Percentiles rank a stretch among this genome's conserved stretches.
These are phyloP conservation scores for Tachina fera DNA, from an alignment of 2,888 invertebrate species.

Conservation along the genomic window DNA sequence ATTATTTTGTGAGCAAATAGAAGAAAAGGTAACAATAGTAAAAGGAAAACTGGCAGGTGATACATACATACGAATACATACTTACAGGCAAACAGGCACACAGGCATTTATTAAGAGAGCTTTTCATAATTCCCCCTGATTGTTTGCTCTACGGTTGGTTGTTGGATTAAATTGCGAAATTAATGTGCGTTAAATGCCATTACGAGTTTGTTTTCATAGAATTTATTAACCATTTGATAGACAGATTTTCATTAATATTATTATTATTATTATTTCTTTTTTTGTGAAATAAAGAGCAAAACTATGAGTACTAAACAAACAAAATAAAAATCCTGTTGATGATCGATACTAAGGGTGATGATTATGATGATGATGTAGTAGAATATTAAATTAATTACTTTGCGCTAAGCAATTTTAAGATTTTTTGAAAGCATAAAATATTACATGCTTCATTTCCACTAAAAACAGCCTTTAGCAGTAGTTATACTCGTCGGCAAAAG, in stretches of 20 bases:
- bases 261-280: neutral
- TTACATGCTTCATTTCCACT: slow-evolving; percentile 50
- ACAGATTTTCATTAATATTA: slow-evolving; percentile 13
- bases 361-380: slow-evolving; percentile 2
- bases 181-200: slow-evolving; percentile 39
- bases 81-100: no score
- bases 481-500: neutral
- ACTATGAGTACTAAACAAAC: neutral
- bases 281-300: neutral
- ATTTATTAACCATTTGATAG: slow-evolving; percentile 43
- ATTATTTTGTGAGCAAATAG: neutral
- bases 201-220: slow-evolving; percentile 14
- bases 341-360: neutral
- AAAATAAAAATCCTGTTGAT: neutral
- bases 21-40: neutral
- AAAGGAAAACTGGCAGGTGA: slow-evolving; percentile 3
- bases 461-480: slow-evolving; percentile 33
- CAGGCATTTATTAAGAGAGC: neutral
- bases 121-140: neutral
- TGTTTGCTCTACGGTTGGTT: neutral
- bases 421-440: slow-evolving; percentile 1
- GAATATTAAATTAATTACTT: slow-evolving; percentile 8
- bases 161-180: slow-evolving; percentile 21
- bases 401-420: neutral
- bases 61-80: neutral